Evolutionary conservation across 2,888 invertebrate species (phyloP).

Genomic region (Nemapogon koenigi): DNA sequence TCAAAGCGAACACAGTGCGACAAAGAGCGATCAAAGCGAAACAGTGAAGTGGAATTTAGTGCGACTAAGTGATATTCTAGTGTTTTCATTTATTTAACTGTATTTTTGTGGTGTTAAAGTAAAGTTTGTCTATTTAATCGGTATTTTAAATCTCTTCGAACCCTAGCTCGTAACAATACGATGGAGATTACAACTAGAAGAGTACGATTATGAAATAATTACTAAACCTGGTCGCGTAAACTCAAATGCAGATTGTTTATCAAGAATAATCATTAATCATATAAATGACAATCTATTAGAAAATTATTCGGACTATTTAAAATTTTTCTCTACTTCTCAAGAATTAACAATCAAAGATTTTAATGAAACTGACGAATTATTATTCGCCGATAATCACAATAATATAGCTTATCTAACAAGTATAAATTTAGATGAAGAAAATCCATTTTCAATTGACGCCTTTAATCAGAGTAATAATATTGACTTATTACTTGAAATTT

Average conservation of each 20-base stretch:
- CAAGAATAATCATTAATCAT: constrained; percentile 6
- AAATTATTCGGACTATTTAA: constrained; percentile 6
- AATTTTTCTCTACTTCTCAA: background rate
- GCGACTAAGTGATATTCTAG: no score
- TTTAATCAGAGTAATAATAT: constrained; percentile 10
- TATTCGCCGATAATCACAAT: constrained; percentile 2
- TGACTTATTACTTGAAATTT: constrained; percentile 2
- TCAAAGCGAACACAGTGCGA: no score
- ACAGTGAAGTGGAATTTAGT: no score
- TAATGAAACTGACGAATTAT: constrained; percentile 3
- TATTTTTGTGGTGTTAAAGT: no score
- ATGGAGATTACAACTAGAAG: constrained; percentile 22
- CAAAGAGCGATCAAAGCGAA: no score
- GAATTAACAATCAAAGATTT: constrained; percentile 3
- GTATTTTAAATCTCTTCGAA: no score
- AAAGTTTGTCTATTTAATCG: no score
- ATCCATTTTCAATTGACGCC: constrained; percentile 4
- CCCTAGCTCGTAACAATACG: constrained; percentile 19
- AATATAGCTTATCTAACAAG: constrained; percentile 2
- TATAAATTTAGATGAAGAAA: constrained; percentile 6
- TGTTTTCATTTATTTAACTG: no score
- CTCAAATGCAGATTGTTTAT: constrained; percentile 12
- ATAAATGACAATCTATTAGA: background rate
- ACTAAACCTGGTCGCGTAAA: constrained; percentile 22
- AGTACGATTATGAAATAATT: constrained; percentile 22